Evolutionary conservation across 1,140 invertebrate species (phyloP).

Genomic region (Archegozetes longisetosus): DNA sequence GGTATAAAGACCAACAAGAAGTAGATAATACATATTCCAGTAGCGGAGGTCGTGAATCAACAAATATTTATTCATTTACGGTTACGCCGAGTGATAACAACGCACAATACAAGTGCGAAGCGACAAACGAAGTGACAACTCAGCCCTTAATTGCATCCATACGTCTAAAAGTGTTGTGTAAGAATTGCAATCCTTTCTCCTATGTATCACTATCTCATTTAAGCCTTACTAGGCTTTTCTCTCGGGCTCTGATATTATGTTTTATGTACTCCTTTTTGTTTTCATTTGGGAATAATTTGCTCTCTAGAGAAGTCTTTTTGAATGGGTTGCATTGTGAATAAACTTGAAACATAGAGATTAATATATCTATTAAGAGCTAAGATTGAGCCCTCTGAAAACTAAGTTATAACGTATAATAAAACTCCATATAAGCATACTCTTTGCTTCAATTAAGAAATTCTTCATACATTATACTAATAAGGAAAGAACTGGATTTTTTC

Average conservation of each 20-base stretch:
- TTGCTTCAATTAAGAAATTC: too few relatives aligned
- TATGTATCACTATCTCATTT: neutral
- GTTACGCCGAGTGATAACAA: constrained; percentile 78
- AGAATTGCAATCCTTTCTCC: constrained; percentile 38
- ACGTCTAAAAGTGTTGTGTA: constrained; percentile 74
- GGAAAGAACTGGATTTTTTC: too few relatives aligned
- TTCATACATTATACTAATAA: too few relatives aligned
- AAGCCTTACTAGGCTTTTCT: neutral
- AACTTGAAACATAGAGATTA: neutral
- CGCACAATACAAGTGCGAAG: constrained; percentile 76
- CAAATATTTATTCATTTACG: constrained; percentile 66
- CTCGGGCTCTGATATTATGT: neutral
- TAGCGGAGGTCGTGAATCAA: constrained; percentile 55
- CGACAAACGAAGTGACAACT: constrained; percentile 71
- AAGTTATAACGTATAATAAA: neutral
- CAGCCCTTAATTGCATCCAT: constrained; percentile 57
- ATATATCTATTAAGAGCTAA: neutral
- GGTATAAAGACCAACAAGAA: constrained; percentile 65
- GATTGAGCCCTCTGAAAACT: neutral
- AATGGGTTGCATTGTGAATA: neutral
- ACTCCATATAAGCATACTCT: too few relatives aligned
- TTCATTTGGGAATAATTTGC: neutral
- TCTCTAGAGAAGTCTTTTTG: too few relatives aligned
- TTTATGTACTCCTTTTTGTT: neutral
- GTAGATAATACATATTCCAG: constrained; percentile 37